Conservation (phyloP, 1,140 invertebrate genomes). For the Trichomalopsis sarcophagae region DNA sequence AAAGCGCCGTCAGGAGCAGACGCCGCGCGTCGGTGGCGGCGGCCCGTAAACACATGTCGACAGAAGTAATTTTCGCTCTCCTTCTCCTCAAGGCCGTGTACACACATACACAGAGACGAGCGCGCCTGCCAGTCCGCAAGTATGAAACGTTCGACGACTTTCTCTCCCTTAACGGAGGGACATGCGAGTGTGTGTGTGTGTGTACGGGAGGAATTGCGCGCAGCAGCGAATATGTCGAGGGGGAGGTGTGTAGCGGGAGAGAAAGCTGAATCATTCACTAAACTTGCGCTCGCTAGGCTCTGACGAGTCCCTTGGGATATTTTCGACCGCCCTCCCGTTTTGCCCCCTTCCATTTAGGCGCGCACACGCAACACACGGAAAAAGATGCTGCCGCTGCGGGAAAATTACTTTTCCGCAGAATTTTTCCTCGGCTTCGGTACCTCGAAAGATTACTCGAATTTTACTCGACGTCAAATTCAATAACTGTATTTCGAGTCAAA, state of each 20-base stretch:
- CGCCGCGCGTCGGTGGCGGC: neutral
- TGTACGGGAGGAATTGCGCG: neutral
- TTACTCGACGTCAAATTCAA: neutral
- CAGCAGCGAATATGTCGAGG: neutral
- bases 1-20: constrained; percentile 20
- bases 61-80: constrained; percentile 49
- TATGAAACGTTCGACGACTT: constrained; percentile 20
- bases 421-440: neutral
- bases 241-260: neutral
- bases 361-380: neutral
- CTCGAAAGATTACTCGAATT: neutral
- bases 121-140: neutral
- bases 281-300: constrained; percentile 24
- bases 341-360: neutral
- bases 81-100: constrained; percentile 8
- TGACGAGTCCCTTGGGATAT: constrained; percentile 49
- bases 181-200: neutral
- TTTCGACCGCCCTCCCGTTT: constrained; percentile 15
- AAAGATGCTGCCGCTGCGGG: neutral
- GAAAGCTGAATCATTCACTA: constrained; percentile 51
- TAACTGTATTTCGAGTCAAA: neutral
- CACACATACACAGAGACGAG: neutral
- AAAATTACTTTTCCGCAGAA: constrained; percentile 44
- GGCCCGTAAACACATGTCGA: constrained; percentile 45
- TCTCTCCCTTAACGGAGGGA: constrained; percentile 24